Base-by-base conservation (phyloP, 2,113 vertebrate species). In the Aplodontia rufa region DNA sequence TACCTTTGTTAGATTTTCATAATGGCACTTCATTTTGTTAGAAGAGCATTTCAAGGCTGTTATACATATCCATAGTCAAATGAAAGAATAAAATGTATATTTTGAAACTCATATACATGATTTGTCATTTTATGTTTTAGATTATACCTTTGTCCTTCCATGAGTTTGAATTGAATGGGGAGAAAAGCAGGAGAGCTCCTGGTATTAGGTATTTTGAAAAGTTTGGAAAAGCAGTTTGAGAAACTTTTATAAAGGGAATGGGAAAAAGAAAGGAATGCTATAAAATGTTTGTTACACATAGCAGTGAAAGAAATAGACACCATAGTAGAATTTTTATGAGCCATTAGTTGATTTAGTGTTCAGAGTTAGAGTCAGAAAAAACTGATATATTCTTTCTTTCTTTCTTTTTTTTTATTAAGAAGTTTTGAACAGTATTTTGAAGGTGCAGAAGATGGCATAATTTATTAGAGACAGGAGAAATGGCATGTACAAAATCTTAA, bases 91-190 rank as follows among this genome's bases (percentile, higher is more conserved):
- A 96, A 97, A 95, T 97, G 96, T 97, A 47, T 97, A 91, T 96
- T 96, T 96, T 97, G 97, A 96, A 98, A 96, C 96, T 97, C 97
- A 96, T 97, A 92, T 96, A 97, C 95, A 95, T 97, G 96, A 98
- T 97, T 98, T 98, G 96, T 97, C 97, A 97, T 97, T 97, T 97
- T 97, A 97, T 97, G 96, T 97, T 97, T 97, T 97, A 97, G 97
- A 97, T 96, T 97, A 96, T 98, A 97, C 92, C 97, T 97, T 96
- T 97, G 95, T 97, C 95, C 96, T 97, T 96, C 96, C 96, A 96
- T 97, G 95, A 97, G 96, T 97, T 97, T 97, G 97, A 98, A 98
- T 97, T 98, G 94, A 98, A 97, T 96, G 96, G 96, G 96, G 96
- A 97, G 95, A 96, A 97, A 97, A 97, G 93, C 91, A 96, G 95